A percentile compares a stretch with the other conserved stretches of the same genome.
These are phyloP conservation scores for Uria lomvia DNA, from an alignment of 2,113 vertebrate species.

Conservation along the genomic window DNA sequence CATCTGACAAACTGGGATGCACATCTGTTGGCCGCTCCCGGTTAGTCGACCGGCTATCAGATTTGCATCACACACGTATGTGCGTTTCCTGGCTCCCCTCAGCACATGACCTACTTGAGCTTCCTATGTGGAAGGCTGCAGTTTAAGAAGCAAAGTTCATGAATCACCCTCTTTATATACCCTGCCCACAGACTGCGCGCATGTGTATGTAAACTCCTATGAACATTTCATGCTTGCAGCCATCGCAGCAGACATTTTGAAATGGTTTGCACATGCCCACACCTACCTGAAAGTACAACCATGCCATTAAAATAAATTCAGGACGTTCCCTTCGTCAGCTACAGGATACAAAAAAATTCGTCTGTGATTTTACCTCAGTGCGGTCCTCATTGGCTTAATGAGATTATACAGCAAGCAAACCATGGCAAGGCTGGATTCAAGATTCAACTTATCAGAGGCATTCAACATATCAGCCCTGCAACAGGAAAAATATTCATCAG, in stretches of 20 bases:
- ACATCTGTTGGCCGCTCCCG: not conserved
- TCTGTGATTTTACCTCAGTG: not conserved
- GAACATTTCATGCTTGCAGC: not conserved
- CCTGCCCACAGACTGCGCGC: not conserved
- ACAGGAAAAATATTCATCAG: not conserved
- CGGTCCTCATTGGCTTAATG: not conserved
- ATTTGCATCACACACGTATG: not conserved
- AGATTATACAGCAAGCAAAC: not conserved
- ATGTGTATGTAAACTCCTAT: not conserved
- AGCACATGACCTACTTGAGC: constrained; percentile 33
- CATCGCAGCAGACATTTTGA: not conserved
- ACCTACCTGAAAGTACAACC: not conserved
- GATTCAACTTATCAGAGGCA: not conserved
- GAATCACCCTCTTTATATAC: not conserved
- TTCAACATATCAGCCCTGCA: not conserved
- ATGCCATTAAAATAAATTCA: not conserved
- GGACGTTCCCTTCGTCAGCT: not conserved
- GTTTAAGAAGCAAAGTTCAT: constrained; percentile 16
- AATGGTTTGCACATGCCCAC: not conserved
- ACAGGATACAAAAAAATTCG: not conserved
- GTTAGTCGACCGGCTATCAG: not conserved
- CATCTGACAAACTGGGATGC: not conserved
- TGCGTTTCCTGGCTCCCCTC: not conserved
- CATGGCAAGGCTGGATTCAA: not conserved
- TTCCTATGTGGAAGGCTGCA: constrained; percentile 9